Evolutionary conservation across 2,113 vertebrate genomes (phyloP).

Genomic region (Lamprologus tigripictilis): DNA sequence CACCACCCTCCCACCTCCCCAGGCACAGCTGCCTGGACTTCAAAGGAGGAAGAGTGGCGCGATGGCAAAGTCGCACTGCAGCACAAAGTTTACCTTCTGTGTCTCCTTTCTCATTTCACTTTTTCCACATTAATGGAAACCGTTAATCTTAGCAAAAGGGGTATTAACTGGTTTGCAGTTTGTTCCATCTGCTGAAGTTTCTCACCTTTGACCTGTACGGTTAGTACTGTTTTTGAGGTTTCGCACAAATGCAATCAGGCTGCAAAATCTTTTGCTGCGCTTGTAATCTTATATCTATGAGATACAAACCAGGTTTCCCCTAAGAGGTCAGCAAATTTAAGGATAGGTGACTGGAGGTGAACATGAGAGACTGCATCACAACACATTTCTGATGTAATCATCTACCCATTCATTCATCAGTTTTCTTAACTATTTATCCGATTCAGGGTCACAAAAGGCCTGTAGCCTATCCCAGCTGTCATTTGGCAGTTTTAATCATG

Average conservation of each 20-base stretch:
- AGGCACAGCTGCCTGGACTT: conserved; percentile 14
- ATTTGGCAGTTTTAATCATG: not conserved
- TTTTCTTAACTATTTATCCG: not conserved
- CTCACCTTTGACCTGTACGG: not conserved
- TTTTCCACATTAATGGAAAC: conserved; percentile 3
- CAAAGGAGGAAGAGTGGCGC: not conserved
- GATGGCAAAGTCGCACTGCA: not conserved
- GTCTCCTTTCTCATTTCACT: not conserved
- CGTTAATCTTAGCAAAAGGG: not conserved
- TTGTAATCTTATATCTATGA: not conserved
- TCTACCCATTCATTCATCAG: not conserved
- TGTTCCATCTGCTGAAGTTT: not conserved
- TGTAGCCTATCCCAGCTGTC: not conserved
- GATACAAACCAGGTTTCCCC: not conserved
- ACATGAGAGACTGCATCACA: not conserved
- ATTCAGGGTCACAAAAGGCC: not conserved
- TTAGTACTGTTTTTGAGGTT: not conserved
- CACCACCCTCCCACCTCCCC: not conserved
- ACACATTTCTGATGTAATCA: not conserved
- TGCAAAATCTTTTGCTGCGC: not conserved
- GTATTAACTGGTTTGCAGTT: not conserved
- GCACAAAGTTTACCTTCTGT: not conserved
- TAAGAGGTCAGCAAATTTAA: not conserved
- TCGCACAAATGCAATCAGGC: not conserved
- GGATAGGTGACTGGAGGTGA: not conserved